A percentile compares a stretch with the other conserved stretches of the same genome.
Conservation (phyloP, 2,113 vertebrate genomes). For the Bostrychus sinensis region DNA sequence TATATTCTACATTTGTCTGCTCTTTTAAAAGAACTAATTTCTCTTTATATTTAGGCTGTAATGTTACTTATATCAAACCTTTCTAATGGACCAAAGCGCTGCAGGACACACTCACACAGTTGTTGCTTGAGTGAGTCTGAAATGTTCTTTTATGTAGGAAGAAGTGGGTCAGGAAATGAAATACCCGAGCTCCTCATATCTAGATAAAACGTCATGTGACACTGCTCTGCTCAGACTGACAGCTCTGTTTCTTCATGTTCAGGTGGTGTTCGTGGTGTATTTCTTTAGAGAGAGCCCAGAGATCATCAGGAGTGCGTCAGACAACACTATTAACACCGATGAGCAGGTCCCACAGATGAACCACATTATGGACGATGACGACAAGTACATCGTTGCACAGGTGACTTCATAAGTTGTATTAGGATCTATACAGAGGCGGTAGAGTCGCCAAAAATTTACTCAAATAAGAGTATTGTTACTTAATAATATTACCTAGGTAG, state of each 20-base stretch:
- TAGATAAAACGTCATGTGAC: too few species aligned
- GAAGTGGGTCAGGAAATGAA: conserved; percentile 24
- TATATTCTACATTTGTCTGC: not conserved
- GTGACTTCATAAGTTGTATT: too few species aligned
- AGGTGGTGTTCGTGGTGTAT: conserved; percentile 61
- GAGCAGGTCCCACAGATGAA: conserved; percentile 19
- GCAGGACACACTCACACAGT: conserved; percentile 31
- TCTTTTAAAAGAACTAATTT: not conserved
- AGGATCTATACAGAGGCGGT: not conserved
- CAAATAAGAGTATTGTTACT: too few species aligned
- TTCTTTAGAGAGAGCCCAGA: conserved; percentile 38
- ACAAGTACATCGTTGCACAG: conserved; percentile 33
- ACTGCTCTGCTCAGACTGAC: not conserved
- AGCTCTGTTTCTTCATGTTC: not conserved
- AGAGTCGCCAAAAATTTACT: too few species aligned
- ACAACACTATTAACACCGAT: conserved; percentile 35
- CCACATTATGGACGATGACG: not conserved
- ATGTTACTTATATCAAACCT: not conserved
- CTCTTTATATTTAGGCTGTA: not conserved
- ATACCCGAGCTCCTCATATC: not conserved
- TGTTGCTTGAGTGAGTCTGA: conserved; percentile 26
- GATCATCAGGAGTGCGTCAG: conserved; percentile 34
- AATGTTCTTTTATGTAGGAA: conserved; percentile 11
- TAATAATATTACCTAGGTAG: too few species aligned
- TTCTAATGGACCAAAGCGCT: conserved; percentile 49